phyloP scores from a whole-genome alignment of 2,797 vertebrate genomes.

The Caiman crocodilus region DNA sequence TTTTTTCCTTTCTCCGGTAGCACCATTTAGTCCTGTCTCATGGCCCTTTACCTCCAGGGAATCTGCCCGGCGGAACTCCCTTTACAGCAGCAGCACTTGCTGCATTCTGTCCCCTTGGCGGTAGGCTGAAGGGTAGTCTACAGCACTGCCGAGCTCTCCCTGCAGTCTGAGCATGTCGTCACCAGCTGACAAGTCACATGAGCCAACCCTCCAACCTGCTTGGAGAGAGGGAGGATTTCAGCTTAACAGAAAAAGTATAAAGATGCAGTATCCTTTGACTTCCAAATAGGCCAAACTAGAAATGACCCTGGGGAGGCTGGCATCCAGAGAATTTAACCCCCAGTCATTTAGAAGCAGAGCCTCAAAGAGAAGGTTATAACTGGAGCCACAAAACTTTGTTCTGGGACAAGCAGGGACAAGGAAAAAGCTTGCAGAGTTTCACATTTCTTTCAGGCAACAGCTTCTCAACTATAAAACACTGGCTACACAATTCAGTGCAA shows the following conservation, averaged over 20 bases:
- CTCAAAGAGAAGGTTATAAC: rapidly evolving
- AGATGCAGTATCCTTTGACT: slow-evolving; percentile 36
- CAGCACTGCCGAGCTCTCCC: slow-evolving; percentile 32
- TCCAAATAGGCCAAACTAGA: not conserved
- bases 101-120: slow-evolving; percentile 30
- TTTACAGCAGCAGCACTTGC: slow-evolving; percentile 26
- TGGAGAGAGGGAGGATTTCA: slow-evolving; percentile 47
- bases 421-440: not conserved
- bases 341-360: rapidly evolving
- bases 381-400: not conserved
- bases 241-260: slow-evolving; percentile 22
- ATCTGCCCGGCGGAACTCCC: not conserved
- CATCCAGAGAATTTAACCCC: rapidly evolving
- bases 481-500: rapidly evolving
- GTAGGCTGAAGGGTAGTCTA: slow-evolving; percentile 8
- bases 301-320: not conserved
- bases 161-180: slow-evolving; percentile 58
- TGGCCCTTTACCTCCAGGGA: rapidly evolving
- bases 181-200: slow-evolving; percentile 55
- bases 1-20: slow-evolving; percentile 16
- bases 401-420: not conserved
- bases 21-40: slow-evolving; percentile 8
- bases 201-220: slow-evolving; percentile 62
- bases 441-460: rapidly evolving
- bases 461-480: rapidly evolving